Base-by-base conservation (phyloP, 1,140 invertebrate species). In the Eueides isabella region DNA sequence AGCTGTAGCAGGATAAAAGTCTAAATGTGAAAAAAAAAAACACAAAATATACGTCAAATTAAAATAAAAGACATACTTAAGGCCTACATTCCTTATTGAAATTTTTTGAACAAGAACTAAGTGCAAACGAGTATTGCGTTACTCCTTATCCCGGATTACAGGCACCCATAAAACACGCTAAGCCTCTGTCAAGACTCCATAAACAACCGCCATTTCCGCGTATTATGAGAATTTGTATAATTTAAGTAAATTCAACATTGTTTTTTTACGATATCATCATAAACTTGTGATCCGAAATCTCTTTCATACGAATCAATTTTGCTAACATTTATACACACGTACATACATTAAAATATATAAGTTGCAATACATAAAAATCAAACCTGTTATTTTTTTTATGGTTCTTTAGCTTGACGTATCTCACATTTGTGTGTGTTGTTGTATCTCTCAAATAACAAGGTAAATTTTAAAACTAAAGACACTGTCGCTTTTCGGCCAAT, bases 91-190 rank as follows among this genome's bases (percentile, higher is more conserved):
- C 7, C 26, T 62, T n/a, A 62, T 62, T 62, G 29, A 62, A 30
- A 65, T 78, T 67, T 66, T 44, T 69, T 35, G 29, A 73, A 77
- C 62, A 61, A 67, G 26, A 31, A 69, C 67, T 44, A 73, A 75
- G 76, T 80, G 76, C 71, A 38, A 81, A 79, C 67, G 74, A 63
- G 70, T 71, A 74, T 74, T 75, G 48, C 67, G 74, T 71, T 66
- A 63, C 66, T 75, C 74, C 67, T 79, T 81, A 79, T 79, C 71
- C 75, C 44, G 80, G 80, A 81, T 81, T 79, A 80, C 78, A 73
- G 71, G 62, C 61, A 75, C 44, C 80, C 74, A 79, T 81, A 81
- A 81, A 81, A 77, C 72, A 81, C 70, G 65, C 77, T 79, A 79
- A 81, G 77, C 80, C 67, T 35, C 69, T 76, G 79, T 79, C 77